A percentile compares a stretch with the other conserved stretches of the same genome.
These are phyloP conservation scores for Folsomia candida DNA, from an alignment of 2,888 invertebrate genomes.

Conservation along the genomic window DNA sequence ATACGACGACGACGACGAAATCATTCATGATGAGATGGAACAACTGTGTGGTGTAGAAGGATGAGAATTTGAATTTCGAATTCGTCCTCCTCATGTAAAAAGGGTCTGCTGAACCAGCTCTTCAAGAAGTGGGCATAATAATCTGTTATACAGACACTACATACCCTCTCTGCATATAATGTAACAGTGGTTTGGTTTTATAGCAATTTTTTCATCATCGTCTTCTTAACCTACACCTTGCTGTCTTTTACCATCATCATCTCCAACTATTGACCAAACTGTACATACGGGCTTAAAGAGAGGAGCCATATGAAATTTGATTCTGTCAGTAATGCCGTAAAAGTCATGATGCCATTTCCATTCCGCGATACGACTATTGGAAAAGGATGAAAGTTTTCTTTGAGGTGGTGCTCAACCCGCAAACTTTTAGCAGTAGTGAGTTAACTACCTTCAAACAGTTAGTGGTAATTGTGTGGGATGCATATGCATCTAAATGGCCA, in stretches of 20 bases:
- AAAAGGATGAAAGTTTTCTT: conserved; percentile 9
- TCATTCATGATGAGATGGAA: background rate
- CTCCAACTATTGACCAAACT: background rate
- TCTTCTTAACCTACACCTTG: background rate
- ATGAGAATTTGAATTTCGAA: background rate
- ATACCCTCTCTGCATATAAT: no score
- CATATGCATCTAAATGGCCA: background rate
- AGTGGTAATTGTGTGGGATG: background rate
- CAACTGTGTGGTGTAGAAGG: background rate
- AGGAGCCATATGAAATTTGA: conserved; percentile 18
- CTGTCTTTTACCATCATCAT: background rate
- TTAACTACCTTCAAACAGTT: background rate
- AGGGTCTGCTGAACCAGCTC: background rate
- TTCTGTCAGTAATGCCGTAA: conserved; percentile 1
- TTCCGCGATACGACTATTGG: background rate
- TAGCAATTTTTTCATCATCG: background rate
- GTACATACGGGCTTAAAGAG: background rate
- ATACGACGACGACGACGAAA: background rate
- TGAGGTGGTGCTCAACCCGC: background rate
- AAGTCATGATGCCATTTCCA: background rate
- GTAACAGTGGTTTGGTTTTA: background rate
- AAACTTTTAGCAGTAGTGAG: background rate
- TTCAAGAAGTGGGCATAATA: background rate
- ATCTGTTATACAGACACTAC: background rate
- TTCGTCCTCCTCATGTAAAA: background rate